Percentiles rank a stretch among this genome's conserved stretches.
Evolutionary conservation across 1,140 invertebrate species (phyloP).

Genomic region (Diabrotica undecimpunctata): DNA sequence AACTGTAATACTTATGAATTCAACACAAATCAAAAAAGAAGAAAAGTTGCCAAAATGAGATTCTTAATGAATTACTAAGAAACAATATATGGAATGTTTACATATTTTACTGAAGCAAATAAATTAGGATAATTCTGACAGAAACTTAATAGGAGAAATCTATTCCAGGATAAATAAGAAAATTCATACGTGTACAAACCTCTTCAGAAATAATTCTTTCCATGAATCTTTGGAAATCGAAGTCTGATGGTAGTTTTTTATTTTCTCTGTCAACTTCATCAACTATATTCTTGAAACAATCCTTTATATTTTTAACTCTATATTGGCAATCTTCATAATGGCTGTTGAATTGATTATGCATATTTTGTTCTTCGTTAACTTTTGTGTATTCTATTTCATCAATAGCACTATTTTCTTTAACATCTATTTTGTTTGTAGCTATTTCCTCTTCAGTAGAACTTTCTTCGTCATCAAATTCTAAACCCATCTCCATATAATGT

Average conservation of each 20-base stretch:
- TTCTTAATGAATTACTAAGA: too few relatives aligned
- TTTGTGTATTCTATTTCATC: background rate
- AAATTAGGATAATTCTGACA: too few relatives aligned
- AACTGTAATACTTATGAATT: too few relatives aligned
- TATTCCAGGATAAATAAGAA: too few relatives aligned
- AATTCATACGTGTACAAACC: background rate
- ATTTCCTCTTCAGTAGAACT: slow-evolving; percentile 3
- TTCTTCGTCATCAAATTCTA: slow-evolving; percentile 19
- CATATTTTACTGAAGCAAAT: too few relatives aligned
- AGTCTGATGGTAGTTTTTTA: background rate
- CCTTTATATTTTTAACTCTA: background rate
- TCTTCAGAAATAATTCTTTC: background rate
- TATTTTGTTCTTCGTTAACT: too few relatives aligned
- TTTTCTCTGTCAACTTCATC: background rate
- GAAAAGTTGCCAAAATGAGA: too few relatives aligned
- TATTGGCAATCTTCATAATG: too few relatives aligned
- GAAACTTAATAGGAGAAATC: too few relatives aligned
- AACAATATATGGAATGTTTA: too few relatives aligned
- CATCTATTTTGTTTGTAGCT: slow-evolving; percentile 4
- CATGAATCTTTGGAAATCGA: background rate
- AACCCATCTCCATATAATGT: slow-evolving; percentile 28
- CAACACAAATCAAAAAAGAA: too few relatives aligned
- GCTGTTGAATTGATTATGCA: too few relatives aligned
- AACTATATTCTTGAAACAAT: background rate
- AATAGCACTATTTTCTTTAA: slow-evolving; percentile 4